Evolutionary conservation across 2,888 invertebrate genomes (phyloP), one percentile per base, ranked within the genome.

Genomic region (Brachyptera risi): DNA sequence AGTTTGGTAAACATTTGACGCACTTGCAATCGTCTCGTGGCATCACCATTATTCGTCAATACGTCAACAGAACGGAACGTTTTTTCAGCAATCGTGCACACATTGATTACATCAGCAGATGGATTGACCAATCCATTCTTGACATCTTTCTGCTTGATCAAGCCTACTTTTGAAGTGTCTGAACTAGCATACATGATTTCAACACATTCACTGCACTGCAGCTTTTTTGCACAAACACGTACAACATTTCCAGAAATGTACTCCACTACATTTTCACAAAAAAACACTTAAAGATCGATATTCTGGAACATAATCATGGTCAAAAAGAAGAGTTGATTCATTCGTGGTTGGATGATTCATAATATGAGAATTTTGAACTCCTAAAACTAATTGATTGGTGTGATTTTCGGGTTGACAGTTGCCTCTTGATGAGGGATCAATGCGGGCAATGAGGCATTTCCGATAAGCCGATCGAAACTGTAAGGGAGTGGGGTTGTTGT

Each of bases 401-500:
- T n/a, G n/a, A 31, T 31, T 31, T 5, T 11, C 11, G 31, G 19
- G 19, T 44, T 44, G 44, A 11, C 44, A 44, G 44, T 15, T 44
- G 4, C 19, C 50, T 13, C 17, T 9, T 5, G 31, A 13, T 2
- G 31, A 51, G 4, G 51, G 51, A 17, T 51, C 51, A 51, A 51
- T 27, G n/a, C 51, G 31, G 17, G 51, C 35, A 27, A 51, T 51
- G 2, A 51, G 21, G 5, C 51, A 51, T 51, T 51, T 51, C 17
- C 51, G 27, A 17, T 51, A 51, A 3, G 51, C 51, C 17, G 51
- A 51, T 2, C 51, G 1, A 38, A 63, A 65, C 49, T 61, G 50
- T 13, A 24, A n/a, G 15, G 59, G 38, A 17, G 63, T 31, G 0
- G 66, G 64, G 26, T 66, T 64, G 37, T 64, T n/a, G n/a, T n/a